Evolutionary conservation across 1,140 invertebrate species (phyloP), one percentile per base, ranked within the genome.

Genomic region (Zaprionus nigranus): DNA sequence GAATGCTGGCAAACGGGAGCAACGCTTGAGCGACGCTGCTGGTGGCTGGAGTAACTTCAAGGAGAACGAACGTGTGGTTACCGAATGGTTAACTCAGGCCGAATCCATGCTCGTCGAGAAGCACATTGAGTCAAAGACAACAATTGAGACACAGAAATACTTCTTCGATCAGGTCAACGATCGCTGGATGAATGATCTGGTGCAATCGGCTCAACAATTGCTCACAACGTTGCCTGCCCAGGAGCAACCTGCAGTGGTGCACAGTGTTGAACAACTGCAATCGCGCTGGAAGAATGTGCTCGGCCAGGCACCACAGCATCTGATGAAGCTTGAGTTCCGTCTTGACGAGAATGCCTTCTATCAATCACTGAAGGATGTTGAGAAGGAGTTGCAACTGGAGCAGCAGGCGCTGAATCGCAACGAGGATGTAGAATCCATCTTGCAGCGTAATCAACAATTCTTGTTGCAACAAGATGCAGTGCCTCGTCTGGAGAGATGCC

Each of bases 101-200:
- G 97, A 98, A 75, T 95, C 96, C 12, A 93, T 98, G 34, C 94
- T 98, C 3, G 94, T 95, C 30, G 97, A 99, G 81, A 96, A 95
- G 85, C 95, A 96, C 53, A 96, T 97, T 30, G 97, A 98, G 83
- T 96, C 95, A 30, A 96, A 97, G 81, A 96, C 96, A 72, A 95
- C 96, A 1, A 96, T 98, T 11, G 96, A 97, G 88, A 95, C 95
- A 57, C 96, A 97, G 71, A 96, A 97, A 93, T 95, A 94, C 49
- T 98, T 98, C 94, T 98, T 98, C 93, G 95, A 96, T 78, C 95
- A 96, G 58, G 95, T 97, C 1, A 97, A 98, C 88, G 96, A 98
- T 75, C 94, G 95, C 68, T 96, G 97, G 93, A 95, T 98, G 63
- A 95, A 96, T 28, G 96, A 98, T 78, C 94, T 98, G 22, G 94